Base-by-base conservation (phyloP, 2,113 vertebrate species). In the Hiodon alosoides region DNA sequence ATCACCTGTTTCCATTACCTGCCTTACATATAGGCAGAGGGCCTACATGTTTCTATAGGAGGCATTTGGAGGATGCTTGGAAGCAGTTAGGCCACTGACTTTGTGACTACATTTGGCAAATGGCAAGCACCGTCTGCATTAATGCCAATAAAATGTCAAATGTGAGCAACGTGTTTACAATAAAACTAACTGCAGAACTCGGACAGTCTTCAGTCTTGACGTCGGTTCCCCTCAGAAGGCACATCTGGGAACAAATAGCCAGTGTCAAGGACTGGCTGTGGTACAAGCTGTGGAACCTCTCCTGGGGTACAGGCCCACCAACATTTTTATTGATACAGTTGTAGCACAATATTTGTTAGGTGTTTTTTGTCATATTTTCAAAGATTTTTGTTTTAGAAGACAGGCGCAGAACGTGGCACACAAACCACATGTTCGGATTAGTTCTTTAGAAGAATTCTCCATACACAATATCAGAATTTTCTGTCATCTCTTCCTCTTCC, bases 131-230 rank as follows among this genome's bases (percentile, higher is more conserved):
- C 76, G 67, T 51, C 75, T 86, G 82, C 79, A 79, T 87, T 85
- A 87, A 69, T 82, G 81, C 84, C 82, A 82, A 81, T 77, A 76
- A 81, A 80, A 84, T 77, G 77, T 82, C 79, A 80, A 79, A 81
- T 57, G 17, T 61, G 67, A 62, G 16, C 67, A 79, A 87, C 84
- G 73, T 89, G 87, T 86, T 87, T 87, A 83, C 84, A 74, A 88
- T 88, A 87, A 88, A 81, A 81, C 83, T 81, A 79, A 83, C 81
- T 82, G 79, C 86, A 83, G 77, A 80, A 67, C 83, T 74, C 80
- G 84, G 80, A 50, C 80, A 84, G 81, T 82, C 85, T 79, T 72
- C 67, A 79, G 60, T 78, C 67, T 79, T 83, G 78, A 79, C 73
- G 73, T 79, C 79, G 69, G 67, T 74, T 81, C 31, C 67, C 72